Base-by-base conservation (phyloP, 2,113 vertebrate genomes). In the Leptobrachium leishanense region DNA sequence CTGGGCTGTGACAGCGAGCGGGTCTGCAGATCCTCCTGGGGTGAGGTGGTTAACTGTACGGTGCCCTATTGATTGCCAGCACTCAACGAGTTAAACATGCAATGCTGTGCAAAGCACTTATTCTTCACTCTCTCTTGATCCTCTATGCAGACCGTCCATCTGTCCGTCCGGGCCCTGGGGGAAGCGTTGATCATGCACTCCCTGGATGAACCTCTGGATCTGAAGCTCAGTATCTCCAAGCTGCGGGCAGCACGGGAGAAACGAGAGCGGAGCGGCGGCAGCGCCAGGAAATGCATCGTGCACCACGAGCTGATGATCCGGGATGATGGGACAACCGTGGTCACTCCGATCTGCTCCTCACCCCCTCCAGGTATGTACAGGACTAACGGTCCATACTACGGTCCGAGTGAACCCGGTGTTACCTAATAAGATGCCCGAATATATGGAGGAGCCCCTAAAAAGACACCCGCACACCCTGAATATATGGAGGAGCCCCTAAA, bases 161-260 rank as follows among this genome's bases (percentile, higher is more conserved):
- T 13, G 44, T 15, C 77, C 40, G 44, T 39, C 59, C 43, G 76
- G 15, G 76, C 68, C 43, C 44, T 43, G 39, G 66, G 64, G 76
- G 42, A 54, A 31, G 55, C 44, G 40, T 64, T 43, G 69, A 77
- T 84, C 90, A 99, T 99, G 97, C 94, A 98, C 87, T 98, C 95
- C 46, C 85, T 98, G 90, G 97, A 99, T 46, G 96, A 99, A 89
- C 97, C 97, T 42, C 91, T 99, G 63, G 97, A 99, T 90, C 92
- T 99, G 85, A 99, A 98, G 87, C 91, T 98, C 82, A 93, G 91
- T 82, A 89, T 93, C 5, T 86, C 87, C 15, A 91, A 89, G 87
- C 87, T 84, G 0, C 86, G 77, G 0, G 91, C 94, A 82, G 90
- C 93, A 39, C 83, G 93, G 0, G 95, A 96, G 75, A 72, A 94